Conservation (phyloP, 2,888 invertebrate genomes). For the Scelioninae gen. 2 region DNA sequence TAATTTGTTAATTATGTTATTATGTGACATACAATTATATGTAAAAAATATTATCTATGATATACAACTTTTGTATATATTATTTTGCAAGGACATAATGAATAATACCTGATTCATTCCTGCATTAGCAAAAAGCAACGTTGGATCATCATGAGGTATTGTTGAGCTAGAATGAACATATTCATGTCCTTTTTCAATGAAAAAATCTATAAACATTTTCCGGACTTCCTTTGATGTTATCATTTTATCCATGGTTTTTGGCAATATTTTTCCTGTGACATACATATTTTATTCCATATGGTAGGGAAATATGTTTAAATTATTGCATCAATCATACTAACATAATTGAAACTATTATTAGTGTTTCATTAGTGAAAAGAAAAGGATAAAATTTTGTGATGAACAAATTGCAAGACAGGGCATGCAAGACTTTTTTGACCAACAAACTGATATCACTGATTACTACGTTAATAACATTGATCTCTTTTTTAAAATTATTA, state of each 20-base stretch:
- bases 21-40: background rate
- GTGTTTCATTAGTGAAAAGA: no score
- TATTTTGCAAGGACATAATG: no score
- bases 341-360: background rate
- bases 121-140: slow-evolving; percentile 97
- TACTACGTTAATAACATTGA: no score
- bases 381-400: no score
- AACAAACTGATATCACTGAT: no score
- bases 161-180: slow-evolving; percentile 99
- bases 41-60: no score
- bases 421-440: no score
- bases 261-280: background rate
- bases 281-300: background rate
- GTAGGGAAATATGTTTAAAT: slow-evolving; percentile 1
- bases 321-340: background rate
- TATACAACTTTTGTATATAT: no score
- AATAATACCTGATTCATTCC: slow-evolving; percentile 94
- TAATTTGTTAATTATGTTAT: no score
- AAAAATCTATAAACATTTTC: slow-evolving; percentile 91
- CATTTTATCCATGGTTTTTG: slow-evolving; percentile 76
- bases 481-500: no score
- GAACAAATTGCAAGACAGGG: no score
- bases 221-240: slow-evolving; percentile 88
- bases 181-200: slow-evolving; percentile 86
- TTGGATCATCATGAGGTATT: slow-evolving; percentile 98